Conservation (phyloP, 2,797 vertebrate genomes). For the Tokudaia tokunoshimensis region DNA sequence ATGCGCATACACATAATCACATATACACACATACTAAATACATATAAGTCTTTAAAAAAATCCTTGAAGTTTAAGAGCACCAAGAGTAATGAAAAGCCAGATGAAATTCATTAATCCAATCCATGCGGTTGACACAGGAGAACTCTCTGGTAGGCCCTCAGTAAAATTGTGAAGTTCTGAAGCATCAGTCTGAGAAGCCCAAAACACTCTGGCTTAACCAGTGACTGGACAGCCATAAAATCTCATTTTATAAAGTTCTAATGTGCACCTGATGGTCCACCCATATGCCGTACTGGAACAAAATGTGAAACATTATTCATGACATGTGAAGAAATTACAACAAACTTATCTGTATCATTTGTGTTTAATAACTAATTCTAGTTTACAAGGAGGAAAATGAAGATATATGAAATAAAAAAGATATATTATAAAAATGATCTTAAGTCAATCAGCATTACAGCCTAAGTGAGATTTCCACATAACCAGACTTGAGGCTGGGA, state of each 20-base stretch:
- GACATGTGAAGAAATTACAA: slow-evolving; percentile 36
- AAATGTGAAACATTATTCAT: neutral
- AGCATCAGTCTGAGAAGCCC: slow-evolving; percentile 29
- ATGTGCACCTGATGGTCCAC: neutral
- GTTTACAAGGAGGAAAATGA: slow-evolving; percentile 60
- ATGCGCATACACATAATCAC: neutral
- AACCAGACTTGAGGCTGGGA: neutral
- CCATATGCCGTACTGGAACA: neutral
- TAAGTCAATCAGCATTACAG: slow-evolving; percentile 4
- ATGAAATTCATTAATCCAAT: slow-evolving; percentile 67
- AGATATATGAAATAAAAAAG: slow-evolving; percentile 22
- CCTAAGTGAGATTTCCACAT: slow-evolving; percentile 24
- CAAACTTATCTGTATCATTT: neutral
- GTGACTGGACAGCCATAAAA: slow-evolving; percentile 39
- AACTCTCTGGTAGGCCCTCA: neutral
- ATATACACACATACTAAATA: neutral
- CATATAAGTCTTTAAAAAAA: neutral
- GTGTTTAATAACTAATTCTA: slow-evolving; percentile 46
- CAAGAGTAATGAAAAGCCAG: slow-evolving; percentile 64
- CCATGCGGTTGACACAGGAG: slow-evolving; percentile 65
- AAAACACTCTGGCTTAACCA: slow-evolving; percentile 37
- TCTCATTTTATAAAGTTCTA: slow-evolving; percentile 55
- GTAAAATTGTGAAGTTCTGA: slow-evolving; percentile 49
- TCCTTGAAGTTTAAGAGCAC: slow-evolving; percentile 68
- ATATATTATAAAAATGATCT: slow-evolving; percentile 34